Conservation (phyloP, 35 echinoderm and acorn worm genomes). For the Patiria miniata region DNA sequence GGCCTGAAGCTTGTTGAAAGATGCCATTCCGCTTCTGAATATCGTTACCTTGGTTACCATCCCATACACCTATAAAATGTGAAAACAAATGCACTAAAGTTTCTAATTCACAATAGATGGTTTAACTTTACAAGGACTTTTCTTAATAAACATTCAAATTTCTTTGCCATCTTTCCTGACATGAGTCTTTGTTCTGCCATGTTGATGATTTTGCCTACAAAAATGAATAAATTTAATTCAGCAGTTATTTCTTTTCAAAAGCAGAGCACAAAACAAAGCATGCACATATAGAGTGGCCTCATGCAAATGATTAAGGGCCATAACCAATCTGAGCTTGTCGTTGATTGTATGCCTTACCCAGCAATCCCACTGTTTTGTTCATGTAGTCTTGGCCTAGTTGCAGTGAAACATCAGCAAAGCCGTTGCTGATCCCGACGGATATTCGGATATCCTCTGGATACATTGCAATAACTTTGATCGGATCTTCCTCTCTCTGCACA, state of each 20-base stretch:
- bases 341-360: slow-evolving; percentile 1
- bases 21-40: slow-evolving; percentile 43
- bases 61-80: slow-evolving; percentile 85
- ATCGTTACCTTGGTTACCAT: slow-evolving; percentile 69
- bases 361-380: background rate
- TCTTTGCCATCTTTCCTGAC: too few relatives aligned
- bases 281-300: too few relatives aligned
- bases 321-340: too few relatives aligned
- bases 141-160: too few relatives aligned
- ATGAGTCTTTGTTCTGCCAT: too few relatives aligned
- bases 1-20: slow-evolving; percentile 33
- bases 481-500: background rate
- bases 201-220: too few relatives aligned
- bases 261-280: too few relatives aligned
- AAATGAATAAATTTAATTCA: too few relatives aligned
- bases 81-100: background rate
- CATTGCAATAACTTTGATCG: background rate
- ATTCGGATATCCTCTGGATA: slow-evolving; percentile 7
- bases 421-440: background rate
- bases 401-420: background rate
- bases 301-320: too few relatives aligned
- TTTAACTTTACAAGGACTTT: too few relatives aligned
- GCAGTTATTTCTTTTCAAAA: too few relatives aligned
- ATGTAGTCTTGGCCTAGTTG: background rate
- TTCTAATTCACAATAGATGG: too few relatives aligned